Conservation (phyloP, 2,888 invertebrate genomes). For the Exephanes ischioxanthus region DNA sequence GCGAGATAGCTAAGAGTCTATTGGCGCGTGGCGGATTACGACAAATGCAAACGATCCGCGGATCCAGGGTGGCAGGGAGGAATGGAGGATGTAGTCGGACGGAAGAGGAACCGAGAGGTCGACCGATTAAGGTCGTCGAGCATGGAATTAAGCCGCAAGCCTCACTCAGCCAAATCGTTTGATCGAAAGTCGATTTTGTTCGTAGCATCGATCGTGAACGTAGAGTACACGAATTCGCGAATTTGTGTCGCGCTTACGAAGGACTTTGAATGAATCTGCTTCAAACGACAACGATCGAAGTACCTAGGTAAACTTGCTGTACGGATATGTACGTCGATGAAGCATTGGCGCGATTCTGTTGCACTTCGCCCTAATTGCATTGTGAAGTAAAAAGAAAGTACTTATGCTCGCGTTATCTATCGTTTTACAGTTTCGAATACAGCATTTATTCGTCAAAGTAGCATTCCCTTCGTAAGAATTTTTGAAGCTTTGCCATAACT, state of each 20-base stretch:
- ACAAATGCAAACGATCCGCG: conserved; percentile 58
- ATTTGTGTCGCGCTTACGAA: conserved; percentile 10
- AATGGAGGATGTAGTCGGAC: conserved; percentile 59
- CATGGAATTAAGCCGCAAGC: conserved; percentile 66
- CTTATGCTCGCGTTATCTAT: background rate
- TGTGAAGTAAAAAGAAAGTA: background rate
- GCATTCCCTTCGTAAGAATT: background rate
- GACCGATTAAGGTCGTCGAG: conserved; percentile 67
- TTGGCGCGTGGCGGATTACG: conserved; percentile 64
- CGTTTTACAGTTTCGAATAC: background rate
- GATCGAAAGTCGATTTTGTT: conserved; percentile 67
- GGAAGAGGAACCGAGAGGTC: conserved; percentile 56
- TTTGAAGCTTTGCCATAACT: too few relatives aligned
- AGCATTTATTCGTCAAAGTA: background rate
- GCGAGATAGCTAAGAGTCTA: conserved; percentile 63
- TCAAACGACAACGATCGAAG: conserved; percentile 4
- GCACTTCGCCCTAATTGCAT: background rate
- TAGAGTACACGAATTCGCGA: conserved; percentile 23
- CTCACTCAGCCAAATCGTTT: conserved; percentile 65
- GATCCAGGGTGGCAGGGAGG: conserved; percentile 44
- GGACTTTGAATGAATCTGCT: background rate
- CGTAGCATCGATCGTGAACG: conserved; percentile 53
- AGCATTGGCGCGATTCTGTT: background rate
- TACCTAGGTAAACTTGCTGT: background rate
- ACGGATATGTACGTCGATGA: background rate